Evolutionary conservation across 2,888 invertebrate genomes (phyloP), one percentile per base, ranked within the genome.

Genomic region (Teinopalpus imperialis): DNA sequence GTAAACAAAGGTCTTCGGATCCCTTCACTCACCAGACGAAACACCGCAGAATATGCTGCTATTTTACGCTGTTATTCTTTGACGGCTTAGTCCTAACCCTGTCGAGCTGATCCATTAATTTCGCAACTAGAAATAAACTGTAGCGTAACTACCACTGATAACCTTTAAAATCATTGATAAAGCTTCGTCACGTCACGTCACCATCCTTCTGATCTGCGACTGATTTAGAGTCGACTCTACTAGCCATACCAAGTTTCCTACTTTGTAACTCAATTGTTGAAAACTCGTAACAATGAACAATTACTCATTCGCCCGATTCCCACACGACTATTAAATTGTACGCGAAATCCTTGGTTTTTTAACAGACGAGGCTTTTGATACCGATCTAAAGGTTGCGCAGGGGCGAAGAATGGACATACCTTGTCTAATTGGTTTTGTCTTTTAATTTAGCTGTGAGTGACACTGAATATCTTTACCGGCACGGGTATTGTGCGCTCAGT

Each of bases 281-380:
- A 62, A 24, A 39, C 7, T 9, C 48, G 60, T 57, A 63, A 80
- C 80, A 81, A 81, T 81, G 74, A 74, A 78, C 81, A 81, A 81
- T 81, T 71, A 74, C 63, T 49, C 51, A 46, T 58, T n/a, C n/a
- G 52, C 48, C 31, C 42, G 42, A 58, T 82, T 85, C 85, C 77
- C 82, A 85, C 81, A 74, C 57, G 47, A n/a, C 52, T 59, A 61
- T 61, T 74, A 76, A 78, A n/a, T n/a, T n/a, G 77, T 78, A 72
- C 73, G 78, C 56, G 67, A 68, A 73, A 81, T 70, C 85, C 83
- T 83, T 83, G 82, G 75, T 72, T 76, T 45, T 72, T 77, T 74
- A 66, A 67, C 64, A 57, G 59, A 55, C 51, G 58, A 63, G 63
- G 59, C 67, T 72, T 52, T 64, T 66, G 81, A 81, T 82, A 75